These are phyloP conservation scores for Merluccius polli DNA, from an alignment of 2,797 vertebrate genomes.

Conservation along the genomic window DNA sequence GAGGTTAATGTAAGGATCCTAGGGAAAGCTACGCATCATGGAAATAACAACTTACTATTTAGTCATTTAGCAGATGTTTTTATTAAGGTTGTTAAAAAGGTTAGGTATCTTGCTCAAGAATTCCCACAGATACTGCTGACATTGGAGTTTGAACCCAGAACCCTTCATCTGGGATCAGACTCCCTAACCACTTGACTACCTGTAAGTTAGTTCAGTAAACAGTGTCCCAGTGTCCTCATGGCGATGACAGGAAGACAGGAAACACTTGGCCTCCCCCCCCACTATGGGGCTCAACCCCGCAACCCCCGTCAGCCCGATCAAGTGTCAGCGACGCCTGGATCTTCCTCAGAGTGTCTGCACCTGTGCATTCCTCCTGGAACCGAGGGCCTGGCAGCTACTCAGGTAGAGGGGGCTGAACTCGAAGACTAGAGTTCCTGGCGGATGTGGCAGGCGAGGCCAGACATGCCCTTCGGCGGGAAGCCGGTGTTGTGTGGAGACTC, in stretches of 20 bases:
- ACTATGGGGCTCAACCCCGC: constrained; percentile 19
- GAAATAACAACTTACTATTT: not conserved
- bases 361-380: constrained; percentile 62
- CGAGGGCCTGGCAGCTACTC: constrained; percentile 37
- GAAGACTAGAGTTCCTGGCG: constrained; percentile 49
- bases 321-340: constrained; percentile 23
- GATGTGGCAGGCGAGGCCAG: constrained; percentile 55
- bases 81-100: not conserved
- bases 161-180: not conserved
- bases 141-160: not conserved
- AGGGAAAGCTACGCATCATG: not conserved
- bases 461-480: constrained; percentile 45
- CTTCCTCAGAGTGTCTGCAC: constrained; percentile 57
- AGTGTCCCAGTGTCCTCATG: not conserved
- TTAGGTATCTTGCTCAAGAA: not conserved
- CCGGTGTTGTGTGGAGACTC: not conserved
- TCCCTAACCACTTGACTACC: not conserved
- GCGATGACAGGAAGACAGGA: not conserved
- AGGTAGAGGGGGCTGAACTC: constrained; percentile 51
- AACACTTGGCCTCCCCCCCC: not conserved
- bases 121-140: not conserved
- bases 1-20: not conserved
- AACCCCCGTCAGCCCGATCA: constrained; percentile 54
- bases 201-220: not conserved
- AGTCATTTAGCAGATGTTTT: not conserved